Evolutionary conservation across 2,888 invertebrate species (phyloP), one percentile per base, ranked within the genome.

Genomic region (Lycocerus yunnanus): DNA sequence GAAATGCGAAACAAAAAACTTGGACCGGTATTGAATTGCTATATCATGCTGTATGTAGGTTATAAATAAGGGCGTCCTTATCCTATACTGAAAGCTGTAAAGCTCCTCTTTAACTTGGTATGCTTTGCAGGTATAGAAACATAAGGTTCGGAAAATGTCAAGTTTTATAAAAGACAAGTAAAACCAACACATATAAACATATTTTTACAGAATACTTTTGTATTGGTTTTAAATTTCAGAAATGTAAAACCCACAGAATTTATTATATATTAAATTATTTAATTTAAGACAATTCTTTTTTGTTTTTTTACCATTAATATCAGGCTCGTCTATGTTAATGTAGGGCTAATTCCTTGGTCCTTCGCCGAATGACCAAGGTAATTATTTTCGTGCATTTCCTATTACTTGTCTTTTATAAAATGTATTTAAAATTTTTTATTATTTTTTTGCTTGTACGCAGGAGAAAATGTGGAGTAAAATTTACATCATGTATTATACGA

Each of bases 21-120:
- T 66, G 67, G 66, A 68, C 72, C 72, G 27, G 67, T 72, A 72
- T 72, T 60, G 73, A 73, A 73, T 69, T 73, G 73, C 73, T 66
- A 65, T 69, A 73, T 73, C 66, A 66, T 73, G 66, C 69, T 69
- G 69, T 73, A 73, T 69, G 66, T 66, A 68, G 69, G 66, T 70
- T 66, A 66, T 73, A 73, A 73, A 73, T 69, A 73, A 73, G 68
- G 18, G 58, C 65, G 65, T 65, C 58, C 69, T 73, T 69, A 73
- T 73, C 73, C 73, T 69, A 60, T 73, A 69, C 66, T 59, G 69
- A 73, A 69, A 69, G 66, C 60, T 66, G 43, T 6, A 15, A 67
- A 67, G 71, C 67, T 66, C 67, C 58, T 58, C 71, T 71, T 74
- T 74, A 68, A 61, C 69, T 67, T 74, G 70, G 63, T 67, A 69